phyloP scores from a whole-genome alignment of 2,113 vertebrate genomes.

The Stegostoma tigrinum region DNA sequence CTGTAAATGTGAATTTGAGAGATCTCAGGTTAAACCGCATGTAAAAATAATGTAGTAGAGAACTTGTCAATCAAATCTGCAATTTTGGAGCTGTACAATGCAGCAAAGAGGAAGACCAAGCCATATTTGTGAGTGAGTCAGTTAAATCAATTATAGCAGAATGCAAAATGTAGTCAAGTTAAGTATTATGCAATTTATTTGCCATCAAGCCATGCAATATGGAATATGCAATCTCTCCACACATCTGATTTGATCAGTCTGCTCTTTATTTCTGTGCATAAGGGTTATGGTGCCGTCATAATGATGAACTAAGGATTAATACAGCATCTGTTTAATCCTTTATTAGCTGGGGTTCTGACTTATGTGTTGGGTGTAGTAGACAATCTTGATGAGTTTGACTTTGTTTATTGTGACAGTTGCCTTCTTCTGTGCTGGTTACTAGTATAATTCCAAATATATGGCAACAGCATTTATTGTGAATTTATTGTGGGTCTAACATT shows the following conservation, averaged over 20 bases:
- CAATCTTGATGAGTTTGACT: background rate
- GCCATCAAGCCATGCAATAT: background rate
- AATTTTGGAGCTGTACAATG: background rate
- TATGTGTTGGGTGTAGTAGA: background rate
- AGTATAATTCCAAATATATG: background rate
- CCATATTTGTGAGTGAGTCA: background rate
- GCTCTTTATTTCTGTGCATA: background rate
- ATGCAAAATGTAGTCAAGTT: background rate
- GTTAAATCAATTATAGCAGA: background rate
- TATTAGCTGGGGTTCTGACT: background rate
- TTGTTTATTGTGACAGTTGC: background rate
- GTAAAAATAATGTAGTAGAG: background rate
- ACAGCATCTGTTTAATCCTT: background rate
- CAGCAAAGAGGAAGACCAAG: background rate
- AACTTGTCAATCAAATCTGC: background rate
- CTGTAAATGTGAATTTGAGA: constrained; percentile 1
- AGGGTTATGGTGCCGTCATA: background rate
- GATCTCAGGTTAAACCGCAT: background rate
- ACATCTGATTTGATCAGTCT: background rate
- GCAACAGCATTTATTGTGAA: background rate
- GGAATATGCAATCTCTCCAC: background rate
- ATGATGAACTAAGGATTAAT: background rate
- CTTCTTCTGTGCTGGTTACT: background rate
- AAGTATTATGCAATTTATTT: background rate
- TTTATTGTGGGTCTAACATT: background rate